These are phyloP conservation scores for Aphaenogaster floridana DNA, from an alignment of 1,140 invertebrate genomes.

Conservation along the genomic window DNA sequence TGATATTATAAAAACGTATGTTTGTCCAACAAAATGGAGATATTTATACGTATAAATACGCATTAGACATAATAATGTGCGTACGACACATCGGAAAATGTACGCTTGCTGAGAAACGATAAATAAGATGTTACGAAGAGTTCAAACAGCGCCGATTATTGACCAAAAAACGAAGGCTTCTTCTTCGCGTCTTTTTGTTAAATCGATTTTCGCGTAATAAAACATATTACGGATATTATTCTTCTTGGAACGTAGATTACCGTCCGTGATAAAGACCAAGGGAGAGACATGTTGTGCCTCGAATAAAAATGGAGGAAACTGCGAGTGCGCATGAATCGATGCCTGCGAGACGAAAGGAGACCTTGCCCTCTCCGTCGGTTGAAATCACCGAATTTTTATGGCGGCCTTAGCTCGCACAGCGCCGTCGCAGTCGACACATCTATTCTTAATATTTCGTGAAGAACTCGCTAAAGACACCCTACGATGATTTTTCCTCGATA, in stretches of 20 bases:
- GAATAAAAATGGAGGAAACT: constrained; percentile 65
- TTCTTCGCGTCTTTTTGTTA: neutral
- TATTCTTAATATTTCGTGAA: neutral
- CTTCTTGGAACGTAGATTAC: constrained; percentile 19
- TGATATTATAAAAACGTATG: constrained; percentile 40
- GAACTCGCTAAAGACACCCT: neutral
- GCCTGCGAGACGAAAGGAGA: constrained; percentile 25
- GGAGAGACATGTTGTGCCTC: constrained; percentile 38
- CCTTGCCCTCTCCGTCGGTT: constrained; percentile 75
- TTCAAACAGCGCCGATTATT: neutral
- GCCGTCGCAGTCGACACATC: neutral
- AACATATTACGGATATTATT: neutral
- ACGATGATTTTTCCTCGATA: neutral
- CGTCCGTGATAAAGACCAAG: constrained; percentile 24
- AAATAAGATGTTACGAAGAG: neutral
- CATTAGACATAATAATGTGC: constrained; percentile 24
- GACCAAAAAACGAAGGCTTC: neutral
- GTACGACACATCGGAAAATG: neutral
- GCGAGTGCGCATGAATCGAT: constrained; percentile 56
- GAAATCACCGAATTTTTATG: constrained; percentile 80
- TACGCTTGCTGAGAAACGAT: neutral
- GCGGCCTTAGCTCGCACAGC: constrained; percentile 15
- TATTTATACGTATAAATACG: constrained; percentile 48
- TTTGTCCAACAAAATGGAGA: constrained; percentile 43
- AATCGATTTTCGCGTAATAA: neutral